A percentile compares a stretch with the other conserved stretches of the same genome.
These are phyloP conservation scores for Odontothrips loti DNA, from an alignment of 2,888 invertebrate species.

Conservation along the genomic window DNA sequence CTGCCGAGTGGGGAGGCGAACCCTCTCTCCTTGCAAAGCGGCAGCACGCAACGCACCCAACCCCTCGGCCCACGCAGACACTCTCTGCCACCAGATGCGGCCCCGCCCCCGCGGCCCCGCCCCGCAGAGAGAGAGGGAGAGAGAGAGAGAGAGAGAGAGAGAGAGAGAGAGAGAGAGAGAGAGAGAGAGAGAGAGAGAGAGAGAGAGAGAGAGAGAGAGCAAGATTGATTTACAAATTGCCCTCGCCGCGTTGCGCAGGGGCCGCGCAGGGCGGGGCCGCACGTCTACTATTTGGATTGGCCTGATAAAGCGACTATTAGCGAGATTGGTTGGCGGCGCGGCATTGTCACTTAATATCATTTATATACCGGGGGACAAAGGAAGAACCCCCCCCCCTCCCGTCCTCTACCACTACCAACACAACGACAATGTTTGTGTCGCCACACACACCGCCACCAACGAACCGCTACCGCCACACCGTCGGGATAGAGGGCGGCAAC, in stretches of 20 bases:
- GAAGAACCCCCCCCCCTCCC: neutral
- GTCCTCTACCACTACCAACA: neutral
- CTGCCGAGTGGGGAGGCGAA: too few species aligned
- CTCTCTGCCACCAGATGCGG: neutral
- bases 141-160: too few species aligned
- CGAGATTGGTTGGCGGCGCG: neutral
- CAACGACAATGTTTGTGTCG: neutral
- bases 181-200: too few species aligned
- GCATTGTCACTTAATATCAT: neutral
- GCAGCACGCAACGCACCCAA: too few species aligned
- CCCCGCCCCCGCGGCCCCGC: neutral
- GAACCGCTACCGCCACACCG: neutral
- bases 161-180: too few species aligned
- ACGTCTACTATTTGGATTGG: slow-evolving; percentile 4
- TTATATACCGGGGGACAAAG: neutral
- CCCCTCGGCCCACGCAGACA: neutral
- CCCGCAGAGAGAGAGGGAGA: neutral
- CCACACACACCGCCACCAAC: neutral
- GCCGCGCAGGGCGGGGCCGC: neutral
- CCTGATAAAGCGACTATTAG: slow-evolving; percentile 20
- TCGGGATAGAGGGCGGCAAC: neutral
- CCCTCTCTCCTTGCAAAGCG: too few species aligned
- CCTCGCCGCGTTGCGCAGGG: neutral
- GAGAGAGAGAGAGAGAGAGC: too few species aligned
- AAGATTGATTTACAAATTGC: slow-evolving; percentile 17